phyloP scores from a whole-genome alignment of 2,888 invertebrate genomes.

The Zygothrica quintamaculata region DNA sequence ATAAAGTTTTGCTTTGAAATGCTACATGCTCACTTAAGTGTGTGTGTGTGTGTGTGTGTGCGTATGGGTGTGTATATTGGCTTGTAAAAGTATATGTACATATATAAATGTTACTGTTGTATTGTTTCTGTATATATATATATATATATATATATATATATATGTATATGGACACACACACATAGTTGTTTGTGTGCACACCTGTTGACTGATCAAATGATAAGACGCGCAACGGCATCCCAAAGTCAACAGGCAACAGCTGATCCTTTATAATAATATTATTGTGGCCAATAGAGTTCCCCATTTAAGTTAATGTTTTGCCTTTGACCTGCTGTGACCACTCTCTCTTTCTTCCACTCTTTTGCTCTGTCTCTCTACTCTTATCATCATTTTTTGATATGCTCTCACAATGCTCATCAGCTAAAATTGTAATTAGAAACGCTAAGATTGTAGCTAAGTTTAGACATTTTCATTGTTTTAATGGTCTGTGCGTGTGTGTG shows the following conservation, averaged over 20 bases:
- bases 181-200: constrained; percentile 10
- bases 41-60: not conserved
- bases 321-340: no score
- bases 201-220: constrained; percentile 29
- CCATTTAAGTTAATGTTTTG: not conserved
- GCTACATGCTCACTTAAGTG: constrained; percentile 2
- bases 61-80: not conserved
- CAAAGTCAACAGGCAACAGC: not conserved
- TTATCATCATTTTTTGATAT: no score
- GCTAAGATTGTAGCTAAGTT: constrained; percentile 14
- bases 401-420: constrained; percentile 11
- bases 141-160: constrained; percentile 6
- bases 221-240: not conserved
- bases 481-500: not conserved
- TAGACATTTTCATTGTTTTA: not conserved
- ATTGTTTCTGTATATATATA: not conserved
- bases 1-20: constrained; percentile 65
- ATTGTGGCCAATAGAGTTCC: not conserved
- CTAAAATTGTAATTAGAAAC: constrained; percentile 15
- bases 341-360: not conserved
- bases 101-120: not conserved
- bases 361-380: not conserved
- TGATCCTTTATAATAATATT: not conserved
- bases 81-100: not conserved
- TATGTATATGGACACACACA: no score